Evolutionary conservation across 2,888 invertebrate genomes (phyloP).

Genomic region (Tuberolachnus salignus): DNA sequence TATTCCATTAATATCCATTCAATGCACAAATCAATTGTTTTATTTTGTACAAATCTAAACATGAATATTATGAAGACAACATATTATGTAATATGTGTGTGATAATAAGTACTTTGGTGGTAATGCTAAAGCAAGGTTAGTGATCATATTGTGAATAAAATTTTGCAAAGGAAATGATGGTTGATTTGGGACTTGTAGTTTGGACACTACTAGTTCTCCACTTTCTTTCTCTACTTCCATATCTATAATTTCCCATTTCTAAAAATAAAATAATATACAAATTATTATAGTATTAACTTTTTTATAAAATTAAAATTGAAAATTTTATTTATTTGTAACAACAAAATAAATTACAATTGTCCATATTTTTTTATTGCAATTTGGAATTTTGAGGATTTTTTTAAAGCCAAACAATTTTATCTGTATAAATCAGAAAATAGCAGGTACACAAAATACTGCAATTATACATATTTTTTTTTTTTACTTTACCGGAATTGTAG

Average conservation of each 20-base stretch:
- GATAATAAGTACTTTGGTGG: conserved; percentile 38
- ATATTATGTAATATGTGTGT: neutral
- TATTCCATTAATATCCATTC: conserved; percentile 50
- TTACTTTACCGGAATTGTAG: conserved; percentile 42
- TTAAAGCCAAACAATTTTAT: no score
- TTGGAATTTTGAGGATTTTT: no score
- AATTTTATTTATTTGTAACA: no score
- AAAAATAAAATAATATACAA: neutral
- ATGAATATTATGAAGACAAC: neutral
- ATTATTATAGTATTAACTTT: neutral
- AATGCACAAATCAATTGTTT: conserved; percentile 22
- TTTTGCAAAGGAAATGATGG: conserved; percentile 53
- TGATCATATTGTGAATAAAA: conserved; percentile 36
- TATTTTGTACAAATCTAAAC: conserved; percentile 45
- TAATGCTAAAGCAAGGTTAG: conserved; percentile 17
- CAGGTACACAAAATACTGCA: no score
- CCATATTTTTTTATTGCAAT: no score
- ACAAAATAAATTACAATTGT: no score
- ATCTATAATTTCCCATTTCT: conserved; percentile 50
- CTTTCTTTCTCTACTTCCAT: conserved; percentile 53
- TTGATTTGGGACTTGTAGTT: conserved; percentile 47
- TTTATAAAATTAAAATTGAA: no score
- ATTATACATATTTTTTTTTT: neutral
- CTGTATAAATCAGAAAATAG: no score
- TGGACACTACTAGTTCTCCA: conserved; percentile 47